Percentiles rank a stretch among this genome's conserved stretches.
These are phyloP conservation scores for Watsonalla cultraria DNA, from an alignment of 2,888 invertebrate species.

Conservation along the genomic window DNA sequence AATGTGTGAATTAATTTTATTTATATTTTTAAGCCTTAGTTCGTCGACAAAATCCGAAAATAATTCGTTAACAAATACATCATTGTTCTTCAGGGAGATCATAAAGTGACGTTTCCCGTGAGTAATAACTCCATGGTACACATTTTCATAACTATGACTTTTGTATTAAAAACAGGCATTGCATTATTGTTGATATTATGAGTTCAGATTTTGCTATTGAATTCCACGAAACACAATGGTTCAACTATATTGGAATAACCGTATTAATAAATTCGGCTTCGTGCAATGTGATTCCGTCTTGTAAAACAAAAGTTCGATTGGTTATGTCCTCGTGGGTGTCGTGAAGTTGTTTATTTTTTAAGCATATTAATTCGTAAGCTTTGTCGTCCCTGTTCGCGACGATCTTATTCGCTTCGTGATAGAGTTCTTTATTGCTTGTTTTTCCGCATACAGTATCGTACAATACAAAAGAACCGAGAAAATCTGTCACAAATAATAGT, in stretches of 20 bases:
- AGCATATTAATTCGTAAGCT: background rate
- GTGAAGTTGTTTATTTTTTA: background rate
- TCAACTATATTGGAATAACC: background rate
- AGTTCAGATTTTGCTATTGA: conserved; percentile 9
- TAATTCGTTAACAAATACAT: conserved; percentile 17
- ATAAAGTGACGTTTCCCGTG: conserved; percentile 17
- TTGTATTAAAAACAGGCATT: conserved; percentile 10
- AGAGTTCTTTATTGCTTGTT: background rate
- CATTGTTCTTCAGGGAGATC: conserved; percentile 14
- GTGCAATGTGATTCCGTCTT: background rate
- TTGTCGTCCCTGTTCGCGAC: background rate
- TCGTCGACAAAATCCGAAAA: conserved; percentile 14
- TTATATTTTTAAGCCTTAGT: background rate
- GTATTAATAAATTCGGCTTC: background rate
- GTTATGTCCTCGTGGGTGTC: background rate
- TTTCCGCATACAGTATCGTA: conserved; percentile 15
- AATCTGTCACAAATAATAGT: conserved; percentile 22
- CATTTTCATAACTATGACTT: conserved; percentile 18
- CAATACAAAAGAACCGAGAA: conserved; percentile 13
- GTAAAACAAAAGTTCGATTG: background rate
- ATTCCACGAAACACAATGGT: conserved; percentile 14
- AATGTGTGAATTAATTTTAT: background rate
- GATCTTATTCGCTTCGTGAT: background rate
- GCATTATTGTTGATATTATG: conserved; percentile 8
- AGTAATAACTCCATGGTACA: conserved; percentile 9